Percentiles rank a stretch among this genome's conserved stretches.
Conservation (phyloP, 1,140 invertebrate genomes). For the Zaprionus ghesquierei region DNA sequence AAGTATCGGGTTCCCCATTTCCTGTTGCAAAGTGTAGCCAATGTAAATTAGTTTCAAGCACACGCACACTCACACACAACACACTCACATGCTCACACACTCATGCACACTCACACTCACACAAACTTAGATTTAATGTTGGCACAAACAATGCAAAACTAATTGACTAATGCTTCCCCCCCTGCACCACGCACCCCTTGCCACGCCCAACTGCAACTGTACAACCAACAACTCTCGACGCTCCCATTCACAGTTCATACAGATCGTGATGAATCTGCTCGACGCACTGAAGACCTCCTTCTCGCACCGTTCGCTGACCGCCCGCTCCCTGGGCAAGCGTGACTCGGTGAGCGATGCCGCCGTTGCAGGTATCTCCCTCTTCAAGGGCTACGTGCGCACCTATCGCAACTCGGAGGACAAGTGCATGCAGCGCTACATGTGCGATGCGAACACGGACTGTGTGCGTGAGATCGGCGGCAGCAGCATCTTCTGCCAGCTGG, state of each 20-base stretch:
- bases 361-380: conserved; percentile 91
- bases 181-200: conserved; percentile 1
- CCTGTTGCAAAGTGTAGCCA: conserved; percentile 54
- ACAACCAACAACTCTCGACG: conserved; percentile 50
- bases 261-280: conserved; percentile 93
- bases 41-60: conserved; percentile 59
- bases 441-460: conserved; percentile 94
- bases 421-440: conserved; percentile 92
- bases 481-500: conserved; percentile 94
- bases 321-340: conserved; percentile 91
- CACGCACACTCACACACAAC: conserved; percentile 19
- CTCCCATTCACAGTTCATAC: conserved; percentile 89
- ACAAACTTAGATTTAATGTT: conserved; percentile 36
- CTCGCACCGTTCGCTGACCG: conserved; percentile 92
- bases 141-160: conserved; percentile 68
- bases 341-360: conserved; percentile 93
- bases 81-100: conserved; percentile 8
- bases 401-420: conserved; percentile 91
- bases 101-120: conserved; percentile 11
- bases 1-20: conserved; percentile 1
- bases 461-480: conserved; percentile 91
- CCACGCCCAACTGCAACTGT: conserved; percentile 16
- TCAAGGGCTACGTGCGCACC: conserved; percentile 94
- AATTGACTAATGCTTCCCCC: conserved; percentile 71
- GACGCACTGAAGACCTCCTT: conserved; percentile 95